A percentile compares a stretch with the other conserved stretches of the same genome.
These are phyloP conservation scores for Monomorium pharaonis DNA, from an alignment of 1,140 invertebrate genomes.

Conservation along the genomic window DNA sequence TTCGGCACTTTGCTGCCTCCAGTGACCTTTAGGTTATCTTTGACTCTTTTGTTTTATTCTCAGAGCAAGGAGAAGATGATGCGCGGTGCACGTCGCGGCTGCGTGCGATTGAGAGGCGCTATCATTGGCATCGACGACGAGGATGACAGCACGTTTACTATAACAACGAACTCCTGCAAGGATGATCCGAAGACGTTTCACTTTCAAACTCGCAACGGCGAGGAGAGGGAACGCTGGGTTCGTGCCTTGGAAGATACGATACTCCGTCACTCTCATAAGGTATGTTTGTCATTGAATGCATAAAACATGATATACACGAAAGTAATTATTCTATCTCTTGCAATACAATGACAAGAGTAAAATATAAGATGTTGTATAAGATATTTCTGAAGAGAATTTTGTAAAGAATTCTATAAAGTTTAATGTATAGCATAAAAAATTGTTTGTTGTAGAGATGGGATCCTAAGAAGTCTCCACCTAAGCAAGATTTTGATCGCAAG, in stretches of 20 bases:
- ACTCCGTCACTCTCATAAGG: conserved; percentile 90
- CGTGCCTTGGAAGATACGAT: conserved; percentile 97
- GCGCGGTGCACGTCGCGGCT: conserved; percentile 96
- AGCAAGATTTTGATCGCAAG: conserved; percentile 94
- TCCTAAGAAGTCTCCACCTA: conserved; percentile 87
- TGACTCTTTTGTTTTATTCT: background rate
- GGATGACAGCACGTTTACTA: conserved; percentile 99
- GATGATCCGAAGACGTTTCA: conserved; percentile 99
- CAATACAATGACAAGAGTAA: background rate
- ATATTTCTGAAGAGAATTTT: background rate
- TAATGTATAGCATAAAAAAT: background rate
- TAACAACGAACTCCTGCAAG: conserved; percentile 91
- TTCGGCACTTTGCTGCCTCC: background rate
- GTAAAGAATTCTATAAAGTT: background rate
- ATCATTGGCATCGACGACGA: conserved; percentile 99
- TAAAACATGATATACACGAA: too few relatives aligned
- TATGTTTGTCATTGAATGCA: conserved; percentile 67
- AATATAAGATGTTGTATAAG: background rate
- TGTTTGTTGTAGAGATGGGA: conserved; percentile 85
- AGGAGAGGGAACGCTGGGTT: conserved; percentile 98
- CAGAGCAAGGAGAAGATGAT: conserved; percentile 99
- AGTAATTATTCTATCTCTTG: background rate
- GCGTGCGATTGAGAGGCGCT: conserved; percentile 96
- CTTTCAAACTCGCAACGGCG: conserved; percentile 96
- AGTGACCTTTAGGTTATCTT: background rate